A percentile compares a stretch with the other conserved stretches of the same genome.
phyloP scores from a whole-genome alignment of 2,888 invertebrate species.

The Tipula confusa region DNA sequence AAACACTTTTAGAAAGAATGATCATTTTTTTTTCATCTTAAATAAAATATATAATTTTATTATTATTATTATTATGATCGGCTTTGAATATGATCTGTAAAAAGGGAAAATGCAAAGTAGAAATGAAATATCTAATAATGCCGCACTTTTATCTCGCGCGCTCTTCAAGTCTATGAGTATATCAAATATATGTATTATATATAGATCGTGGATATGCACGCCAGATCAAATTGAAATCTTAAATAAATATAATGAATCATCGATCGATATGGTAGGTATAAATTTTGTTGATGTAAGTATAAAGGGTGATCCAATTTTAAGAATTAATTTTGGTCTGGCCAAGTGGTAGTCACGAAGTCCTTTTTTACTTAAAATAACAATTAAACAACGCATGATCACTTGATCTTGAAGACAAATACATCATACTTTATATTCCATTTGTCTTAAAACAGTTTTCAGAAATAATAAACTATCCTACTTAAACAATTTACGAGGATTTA shows the following conservation, averaged over 20 bases:
- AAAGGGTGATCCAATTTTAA: background rate
- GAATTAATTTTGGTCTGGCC: background rate
- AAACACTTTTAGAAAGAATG: constrained; percentile 12
- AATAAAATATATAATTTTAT: background rate
- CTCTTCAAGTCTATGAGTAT: background rate
- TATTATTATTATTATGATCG: background rate
- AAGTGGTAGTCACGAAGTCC: too few relatives aligned
- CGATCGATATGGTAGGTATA: background rate
- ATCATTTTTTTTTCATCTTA: constrained; percentile 12
- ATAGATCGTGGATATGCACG: too few relatives aligned
- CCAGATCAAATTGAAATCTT: background rate
- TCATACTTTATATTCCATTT: too few relatives aligned
- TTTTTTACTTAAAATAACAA: too few relatives aligned
- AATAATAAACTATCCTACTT: too few relatives aligned
- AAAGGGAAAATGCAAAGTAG: background rate
- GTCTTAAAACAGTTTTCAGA: too few relatives aligned
- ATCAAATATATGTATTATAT: too few relatives aligned
- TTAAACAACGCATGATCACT: too few relatives aligned
- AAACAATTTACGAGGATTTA: too few relatives aligned
- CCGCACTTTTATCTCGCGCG: constrained; percentile 14
- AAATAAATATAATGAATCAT: background rate
- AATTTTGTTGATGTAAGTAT: too few relatives aligned
- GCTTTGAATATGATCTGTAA: background rate
- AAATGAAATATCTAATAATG: background rate
- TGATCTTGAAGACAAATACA: too few relatives aligned